phyloP scores from a whole-genome alignment of 2,113 vertebrate species.

The Pangasianodon gigas region DNA sequence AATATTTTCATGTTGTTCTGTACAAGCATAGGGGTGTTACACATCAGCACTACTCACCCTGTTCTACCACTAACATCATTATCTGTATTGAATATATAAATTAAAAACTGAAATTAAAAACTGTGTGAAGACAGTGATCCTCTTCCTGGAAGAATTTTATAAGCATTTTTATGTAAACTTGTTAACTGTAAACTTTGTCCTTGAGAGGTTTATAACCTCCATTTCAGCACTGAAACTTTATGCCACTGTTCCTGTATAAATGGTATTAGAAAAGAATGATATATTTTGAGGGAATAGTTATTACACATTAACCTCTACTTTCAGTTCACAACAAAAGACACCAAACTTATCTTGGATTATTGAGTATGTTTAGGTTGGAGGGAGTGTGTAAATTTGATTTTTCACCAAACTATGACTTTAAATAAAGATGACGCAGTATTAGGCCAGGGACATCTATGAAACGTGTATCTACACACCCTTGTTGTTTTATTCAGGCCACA shows the following conservation, averaged over 20 bases:
- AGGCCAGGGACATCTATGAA: slow-evolving; percentile 17
- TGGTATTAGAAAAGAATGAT: not conserved
- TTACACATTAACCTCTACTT: not conserved
- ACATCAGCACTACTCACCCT: no score
- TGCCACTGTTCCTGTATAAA: not conserved
- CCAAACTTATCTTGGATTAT: not conserved
- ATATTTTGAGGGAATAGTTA: not conserved
- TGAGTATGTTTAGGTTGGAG: not conserved
- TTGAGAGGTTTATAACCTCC: not conserved
- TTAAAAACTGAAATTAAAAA: not conserved
- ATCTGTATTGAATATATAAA: not conserved
- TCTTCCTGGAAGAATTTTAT: not conserved
- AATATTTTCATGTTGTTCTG: not conserved
- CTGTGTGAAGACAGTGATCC: not conserved
- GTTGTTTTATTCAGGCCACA: not conserved
- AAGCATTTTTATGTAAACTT: not conserved
- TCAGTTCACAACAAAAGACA: not conserved
- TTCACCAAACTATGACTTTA: not conserved
- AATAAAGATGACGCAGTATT: not conserved
- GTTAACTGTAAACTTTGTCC: not conserved
- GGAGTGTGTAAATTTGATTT: not conserved
- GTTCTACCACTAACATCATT: not conserved
- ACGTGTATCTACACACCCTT: slow-evolving; percentile 20
- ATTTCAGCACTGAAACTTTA: not conserved
- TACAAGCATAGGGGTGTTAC: not conserved